Percentiles rank a stretch among this genome's conserved stretches.
Conservation (phyloP, 2,888 invertebrate species). For the Hydriomena furcata region DNA sequence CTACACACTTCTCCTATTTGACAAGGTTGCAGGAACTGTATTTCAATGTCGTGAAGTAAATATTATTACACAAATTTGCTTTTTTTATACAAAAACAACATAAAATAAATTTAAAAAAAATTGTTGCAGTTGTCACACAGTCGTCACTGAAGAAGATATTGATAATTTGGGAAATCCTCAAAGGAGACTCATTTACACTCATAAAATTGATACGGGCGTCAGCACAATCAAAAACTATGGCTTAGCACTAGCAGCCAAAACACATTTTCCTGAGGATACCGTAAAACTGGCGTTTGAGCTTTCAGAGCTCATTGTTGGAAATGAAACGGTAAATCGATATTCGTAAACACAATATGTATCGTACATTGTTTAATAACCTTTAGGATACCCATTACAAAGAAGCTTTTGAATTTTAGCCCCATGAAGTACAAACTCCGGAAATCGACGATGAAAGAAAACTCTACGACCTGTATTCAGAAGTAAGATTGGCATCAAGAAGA, state of each 20-base stretch:
- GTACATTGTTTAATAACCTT: too few species aligned
- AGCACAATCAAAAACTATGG: constrained; percentile 82
- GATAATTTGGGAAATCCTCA: constrained; percentile 45
- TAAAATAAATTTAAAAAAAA: not conserved
- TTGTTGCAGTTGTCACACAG: constrained; percentile 61
- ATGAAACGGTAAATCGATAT: constrained; percentile 55
- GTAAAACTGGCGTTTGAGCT: constrained; percentile 78
- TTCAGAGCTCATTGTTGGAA: constrained; percentile 62
- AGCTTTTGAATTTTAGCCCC: constrained; percentile 49
- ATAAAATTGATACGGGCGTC: constrained; percentile 83
- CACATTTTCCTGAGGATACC: constrained; percentile 83
- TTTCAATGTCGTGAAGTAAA: constrained; percentile 89
- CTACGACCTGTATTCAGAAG: constrained; percentile 64
- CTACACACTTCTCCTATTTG: constrained; percentile 88
- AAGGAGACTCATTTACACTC: constrained; percentile 84
- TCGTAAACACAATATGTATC: not conserved
- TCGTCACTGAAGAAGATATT: constrained; percentile 60
- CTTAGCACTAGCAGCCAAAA: constrained; percentile 84
- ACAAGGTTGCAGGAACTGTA: constrained; percentile 86
- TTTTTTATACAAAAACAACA: too few species aligned
- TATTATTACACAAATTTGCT: too few species aligned
- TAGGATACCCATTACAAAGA: too few species aligned
- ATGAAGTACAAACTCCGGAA: constrained; percentile 46
- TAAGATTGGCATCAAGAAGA: constrained; percentile 57
- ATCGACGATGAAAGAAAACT: constrained; percentile 51